A percentile compares a stretch with the other conserved stretches of the same genome.
phyloP scores from a whole-genome alignment of 2,113 vertebrate species.

The Notothenia coriiceps region DNA sequence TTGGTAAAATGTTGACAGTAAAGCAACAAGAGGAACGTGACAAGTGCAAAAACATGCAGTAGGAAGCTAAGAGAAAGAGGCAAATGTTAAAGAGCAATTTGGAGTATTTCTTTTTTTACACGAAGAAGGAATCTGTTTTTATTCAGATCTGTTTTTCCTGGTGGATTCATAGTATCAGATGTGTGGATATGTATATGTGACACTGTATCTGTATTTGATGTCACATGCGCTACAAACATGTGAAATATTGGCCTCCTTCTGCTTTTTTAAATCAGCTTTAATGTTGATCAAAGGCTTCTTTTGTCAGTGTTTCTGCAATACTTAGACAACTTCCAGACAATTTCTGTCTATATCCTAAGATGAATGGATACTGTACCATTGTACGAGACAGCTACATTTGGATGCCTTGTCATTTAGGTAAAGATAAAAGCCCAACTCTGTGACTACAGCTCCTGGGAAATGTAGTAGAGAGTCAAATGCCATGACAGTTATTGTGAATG shows the following conservation, averaged over 20 bases:
- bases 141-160: neutral
- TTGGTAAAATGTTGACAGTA: neutral
- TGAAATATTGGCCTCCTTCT: slow-evolving; percentile 12
- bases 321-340: neutral
- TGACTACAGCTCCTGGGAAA: neutral
- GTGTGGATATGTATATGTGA: neutral
- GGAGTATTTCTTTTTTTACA: neutral
- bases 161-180: neutral
- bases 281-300: neutral
- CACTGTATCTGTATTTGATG: neutral
- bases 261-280: neutral
- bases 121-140: neutral
- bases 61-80: neutral
- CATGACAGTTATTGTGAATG: neutral
- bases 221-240: slow-evolving; percentile 1
- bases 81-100: neutral
- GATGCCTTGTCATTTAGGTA: neutral
- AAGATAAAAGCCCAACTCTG: neutral
- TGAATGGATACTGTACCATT: neutral
- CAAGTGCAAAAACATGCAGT: neutral
- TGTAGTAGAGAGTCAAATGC: neutral
- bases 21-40: neutral
- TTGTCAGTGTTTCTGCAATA: neutral
- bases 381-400: neutral
- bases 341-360: slow-evolving; percentile 9